Evolutionary conservation across 92 coral and sea anemone genomes (phyloP).

Genomic region (Heliopora coerulea): DNA sequence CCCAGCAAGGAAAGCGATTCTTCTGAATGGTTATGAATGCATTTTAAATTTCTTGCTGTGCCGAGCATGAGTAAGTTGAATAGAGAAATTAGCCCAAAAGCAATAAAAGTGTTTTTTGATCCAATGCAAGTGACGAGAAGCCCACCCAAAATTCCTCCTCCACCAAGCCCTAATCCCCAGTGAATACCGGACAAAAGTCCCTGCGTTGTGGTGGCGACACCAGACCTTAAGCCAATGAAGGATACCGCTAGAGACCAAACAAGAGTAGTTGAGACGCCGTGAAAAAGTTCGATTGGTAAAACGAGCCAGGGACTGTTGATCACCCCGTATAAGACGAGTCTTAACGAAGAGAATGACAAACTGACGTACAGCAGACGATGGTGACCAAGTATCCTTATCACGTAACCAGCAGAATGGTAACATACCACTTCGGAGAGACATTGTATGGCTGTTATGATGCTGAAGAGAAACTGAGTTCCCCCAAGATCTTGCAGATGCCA

Average conservation of each 20-base stretch:
- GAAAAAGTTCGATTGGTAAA: slow-evolving; percentile 78
- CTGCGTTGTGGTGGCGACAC: slow-evolving; percentile 83
- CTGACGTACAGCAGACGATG: slow-evolving; percentile 69
- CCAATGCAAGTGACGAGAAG: slow-evolving; percentile 71
- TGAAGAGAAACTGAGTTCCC: slow-evolving; percentile 88
- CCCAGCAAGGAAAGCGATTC: slow-evolving; percentile 18
- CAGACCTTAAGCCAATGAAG: slow-evolving; percentile 75
- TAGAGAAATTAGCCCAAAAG: slow-evolving; percentile 63
- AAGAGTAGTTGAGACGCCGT: slow-evolving; percentile 83
- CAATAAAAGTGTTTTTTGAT: slow-evolving; percentile 59
- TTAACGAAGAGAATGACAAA: slow-evolving; percentile 62
- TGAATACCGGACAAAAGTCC: slow-evolving; percentile 84
- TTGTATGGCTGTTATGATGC: slow-evolving; percentile 75
- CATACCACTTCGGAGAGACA: slow-evolving; percentile 70
- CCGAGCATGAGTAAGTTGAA: slow-evolving; percentile 62
- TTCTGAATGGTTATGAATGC: slow-evolving; percentile 10
- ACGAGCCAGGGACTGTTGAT: slow-evolving; percentile 82
- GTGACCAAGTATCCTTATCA: slow-evolving; percentile 70
- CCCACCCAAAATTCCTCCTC: slow-evolving; percentile 89
- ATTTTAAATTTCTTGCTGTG: slow-evolving; percentile 56
- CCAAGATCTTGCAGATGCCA: slow-evolving; percentile 93
- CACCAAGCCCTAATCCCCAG: slow-evolving; percentile 88
- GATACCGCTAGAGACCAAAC: slow-evolving; percentile 96
- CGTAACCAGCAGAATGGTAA: slow-evolving; percentile 62
- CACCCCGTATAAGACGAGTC: slow-evolving; percentile 78